A percentile compares a stretch with the other conserved stretches of the same genome.
phyloP scores from a whole-genome alignment of 2,797 vertebrate species.

The Leuciscus waleckii region DNA sequence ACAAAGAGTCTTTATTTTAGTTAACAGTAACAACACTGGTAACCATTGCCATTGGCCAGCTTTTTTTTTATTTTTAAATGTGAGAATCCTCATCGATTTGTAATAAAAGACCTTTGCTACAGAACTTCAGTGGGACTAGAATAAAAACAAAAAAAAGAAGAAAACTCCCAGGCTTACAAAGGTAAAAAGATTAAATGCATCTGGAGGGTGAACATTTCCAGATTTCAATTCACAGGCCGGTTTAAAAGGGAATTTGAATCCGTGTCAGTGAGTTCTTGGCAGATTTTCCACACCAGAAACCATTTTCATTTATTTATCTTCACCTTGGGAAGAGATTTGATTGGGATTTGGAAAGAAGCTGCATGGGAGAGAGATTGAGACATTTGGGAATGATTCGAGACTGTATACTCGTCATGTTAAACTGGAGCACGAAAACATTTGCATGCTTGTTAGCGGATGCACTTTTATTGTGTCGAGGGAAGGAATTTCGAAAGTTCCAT shows the following conservation, averaged over 20 bases:
- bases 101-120: slow-evolving; percentile 13
- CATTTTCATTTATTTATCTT: slow-evolving; percentile 55
- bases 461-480: slow-evolving; percentile 30
- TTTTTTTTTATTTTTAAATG: neutral
- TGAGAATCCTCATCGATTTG: slow-evolving; percentile 18
- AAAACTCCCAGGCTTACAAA: slow-evolving; percentile 22
- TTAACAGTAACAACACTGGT: neutral
- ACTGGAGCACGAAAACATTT: slow-evolving; percentile 74
- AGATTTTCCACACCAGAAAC: slow-evolving; percentile 53
- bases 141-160: slow-evolving; percentile 21
- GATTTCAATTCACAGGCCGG: slow-evolving; percentile 47
- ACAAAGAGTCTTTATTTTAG: neutral
- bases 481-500: slow-evolving; percentile 43
- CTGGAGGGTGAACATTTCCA: slow-evolving; percentile 55
- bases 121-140: slow-evolving; percentile 32
- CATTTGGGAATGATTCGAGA: slow-evolving; percentile 40
- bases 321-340: slow-evolving; percentile 45
- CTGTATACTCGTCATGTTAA: slow-evolving; percentile 41
- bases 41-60: neutral
- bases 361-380: slow-evolving; percentile 35
- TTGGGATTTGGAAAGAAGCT: slow-evolving; percentile 32
- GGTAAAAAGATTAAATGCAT: slow-evolving; percentile 57
- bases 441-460: slow-evolving; percentile 69
- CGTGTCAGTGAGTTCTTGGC: slow-evolving; percentile 15
- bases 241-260: slow-evolving; percentile 55